Percentiles rank a stretch among this genome's conserved stretches.
Evolutionary conservation across 2,113 vertebrate species (phyloP).

Genomic region (Hyaena hyaena): DNA sequence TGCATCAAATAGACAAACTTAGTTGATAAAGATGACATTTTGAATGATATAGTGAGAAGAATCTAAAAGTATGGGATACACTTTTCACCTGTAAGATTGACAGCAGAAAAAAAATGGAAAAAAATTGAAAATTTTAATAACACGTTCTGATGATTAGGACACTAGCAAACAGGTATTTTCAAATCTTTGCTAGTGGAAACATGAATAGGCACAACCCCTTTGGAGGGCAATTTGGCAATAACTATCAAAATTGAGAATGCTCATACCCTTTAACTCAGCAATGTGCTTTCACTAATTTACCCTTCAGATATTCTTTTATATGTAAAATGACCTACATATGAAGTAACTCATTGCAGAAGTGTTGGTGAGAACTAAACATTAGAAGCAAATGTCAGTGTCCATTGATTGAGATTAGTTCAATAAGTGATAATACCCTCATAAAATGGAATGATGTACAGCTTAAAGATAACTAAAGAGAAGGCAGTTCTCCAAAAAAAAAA

Average conservation of each 20-base stretch:
- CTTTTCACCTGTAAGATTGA: neutral
- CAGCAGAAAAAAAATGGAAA: neutral
- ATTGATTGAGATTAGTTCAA: neutral
- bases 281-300: conserved; percentile 9
- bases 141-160: neutral
- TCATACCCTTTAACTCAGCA: neutral
- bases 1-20: neutral
- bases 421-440: neutral
- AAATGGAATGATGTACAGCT: neutral
- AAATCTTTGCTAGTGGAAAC: neutral
- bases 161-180: neutral
- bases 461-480: neutral
- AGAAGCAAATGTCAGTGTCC: neutral
- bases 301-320: neutral
- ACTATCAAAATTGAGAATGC: neutral
- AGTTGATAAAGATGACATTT: neutral
- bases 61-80: neutral
- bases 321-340: neutral
- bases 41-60: neutral
- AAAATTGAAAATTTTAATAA: neutral
- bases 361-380: neutral
- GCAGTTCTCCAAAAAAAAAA: too few species aligned
- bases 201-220: neutral
- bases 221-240: neutral
- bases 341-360: conserved; percentile 9